phyloP scores from a whole-genome alignment of 2,113 vertebrate genomes.

The Rhipidura dahli region DNA sequence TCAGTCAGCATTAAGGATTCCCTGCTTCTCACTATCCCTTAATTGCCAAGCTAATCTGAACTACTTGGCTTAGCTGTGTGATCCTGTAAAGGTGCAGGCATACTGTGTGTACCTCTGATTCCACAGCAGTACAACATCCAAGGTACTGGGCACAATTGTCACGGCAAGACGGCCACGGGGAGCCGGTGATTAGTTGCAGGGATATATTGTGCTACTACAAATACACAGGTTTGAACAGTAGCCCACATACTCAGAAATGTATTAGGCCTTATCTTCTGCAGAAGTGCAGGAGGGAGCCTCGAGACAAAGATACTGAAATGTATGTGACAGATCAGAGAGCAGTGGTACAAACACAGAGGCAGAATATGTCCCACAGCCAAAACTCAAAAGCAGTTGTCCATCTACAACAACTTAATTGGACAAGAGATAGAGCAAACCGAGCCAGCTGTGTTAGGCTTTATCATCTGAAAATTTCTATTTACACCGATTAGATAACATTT shows the following conservation, averaged over 20 bases:
- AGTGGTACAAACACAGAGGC: background rate
- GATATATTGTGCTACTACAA: background rate
- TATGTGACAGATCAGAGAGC: background rate
- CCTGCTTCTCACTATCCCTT: conserved; percentile 6
- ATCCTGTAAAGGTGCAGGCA: background rate
- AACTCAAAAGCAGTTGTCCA: background rate
- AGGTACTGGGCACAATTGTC: background rate
- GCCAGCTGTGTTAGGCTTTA: background rate
- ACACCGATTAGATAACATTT: background rate
- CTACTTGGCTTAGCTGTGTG: conserved; percentile 6
- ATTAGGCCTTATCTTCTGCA: background rate
- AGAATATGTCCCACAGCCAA: background rate
- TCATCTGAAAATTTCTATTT: background rate
- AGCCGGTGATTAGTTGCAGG: background rate
- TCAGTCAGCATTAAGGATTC: conserved; percentile 38
- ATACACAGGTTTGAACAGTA: background rate
- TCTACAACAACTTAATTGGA: background rate
- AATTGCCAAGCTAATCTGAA: conserved; percentile 34
- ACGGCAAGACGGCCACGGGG: background rate
- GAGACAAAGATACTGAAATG: background rate
- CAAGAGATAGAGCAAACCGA: background rate
- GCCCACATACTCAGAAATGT: background rate
- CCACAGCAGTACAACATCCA: background rate
- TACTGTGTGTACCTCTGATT: background rate
- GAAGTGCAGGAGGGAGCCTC: background rate